These are phyloP conservation scores for Parascotia fuliginaria DNA, from an alignment of 2,888 invertebrate species.

Conservation along the genomic window DNA sequence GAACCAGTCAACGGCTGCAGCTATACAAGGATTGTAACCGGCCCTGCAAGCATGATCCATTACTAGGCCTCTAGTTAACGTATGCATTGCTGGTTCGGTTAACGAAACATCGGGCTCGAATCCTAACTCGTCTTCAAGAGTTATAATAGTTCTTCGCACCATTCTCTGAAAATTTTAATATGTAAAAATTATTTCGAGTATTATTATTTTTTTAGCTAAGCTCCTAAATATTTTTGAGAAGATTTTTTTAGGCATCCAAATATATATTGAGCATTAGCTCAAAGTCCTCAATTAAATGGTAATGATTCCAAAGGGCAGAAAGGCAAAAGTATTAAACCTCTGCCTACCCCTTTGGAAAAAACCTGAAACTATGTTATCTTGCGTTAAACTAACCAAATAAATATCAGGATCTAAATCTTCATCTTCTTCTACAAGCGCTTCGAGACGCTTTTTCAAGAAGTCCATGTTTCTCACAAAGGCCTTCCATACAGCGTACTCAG, in stretches of 20 bases:
- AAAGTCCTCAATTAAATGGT: no score
- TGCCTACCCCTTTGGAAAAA: no score
- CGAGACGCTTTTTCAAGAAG: conserved; percentile 67
- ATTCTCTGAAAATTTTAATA: conserved; percentile 58
- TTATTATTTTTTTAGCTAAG: no score
- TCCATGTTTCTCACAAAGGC: conserved; percentile 78
- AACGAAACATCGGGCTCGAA: conserved; percentile 59
- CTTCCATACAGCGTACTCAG: conserved; percentile 91
- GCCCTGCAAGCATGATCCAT: conserved; percentile 78
- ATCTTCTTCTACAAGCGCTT: conserved; percentile 53
- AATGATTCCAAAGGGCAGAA: no score
- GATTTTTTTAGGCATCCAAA: no score
- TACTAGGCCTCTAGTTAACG: conserved; percentile 71
- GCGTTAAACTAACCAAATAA: conserved; percentile 64
- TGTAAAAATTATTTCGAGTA: no score
- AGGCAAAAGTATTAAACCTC: no score
- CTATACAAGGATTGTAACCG: conserved; percentile 71
- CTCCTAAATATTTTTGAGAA: no score
- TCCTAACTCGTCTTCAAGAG: conserved; percentile 64
- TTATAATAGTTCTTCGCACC: conserved; percentile 61
- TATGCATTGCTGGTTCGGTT: conserved; percentile 64
- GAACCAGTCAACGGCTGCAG: conserved; percentile 77
- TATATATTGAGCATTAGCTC: no score
- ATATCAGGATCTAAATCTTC: conserved; percentile 70
- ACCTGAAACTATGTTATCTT: no score